These are phyloP conservation scores for Drosophila arizonae DNA, from an alignment of 1,140 invertebrate species.

Conservation along the genomic window DNA sequence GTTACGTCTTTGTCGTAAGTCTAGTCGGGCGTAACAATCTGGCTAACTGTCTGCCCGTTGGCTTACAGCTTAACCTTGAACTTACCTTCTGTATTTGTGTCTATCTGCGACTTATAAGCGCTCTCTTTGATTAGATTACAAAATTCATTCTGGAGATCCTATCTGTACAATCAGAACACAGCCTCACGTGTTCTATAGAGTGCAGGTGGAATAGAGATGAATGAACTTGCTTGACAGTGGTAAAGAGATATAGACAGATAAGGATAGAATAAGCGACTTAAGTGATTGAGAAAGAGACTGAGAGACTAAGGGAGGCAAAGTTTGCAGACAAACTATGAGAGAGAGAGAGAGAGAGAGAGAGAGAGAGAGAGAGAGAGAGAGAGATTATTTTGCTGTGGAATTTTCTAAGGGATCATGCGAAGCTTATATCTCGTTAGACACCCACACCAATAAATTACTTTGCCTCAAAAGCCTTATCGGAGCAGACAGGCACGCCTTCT, in stretches of 20 bases:
- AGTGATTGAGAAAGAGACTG: neutral
- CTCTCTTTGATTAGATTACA: slow-evolving; percentile 21
- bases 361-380: neutral
- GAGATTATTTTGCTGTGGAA: neutral
- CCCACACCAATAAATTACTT: no score
- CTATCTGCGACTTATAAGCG: slow-evolving; percentile 14
- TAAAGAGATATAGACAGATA: neutral
- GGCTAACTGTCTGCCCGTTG: neutral
- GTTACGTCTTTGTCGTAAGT: slow-evolving; percentile 8
- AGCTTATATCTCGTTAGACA: neutral
- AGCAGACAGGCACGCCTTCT: no score
- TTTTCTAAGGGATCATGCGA: neutral
- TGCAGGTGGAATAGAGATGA: neutral
- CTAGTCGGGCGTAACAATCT: slow-evolving; percentile 1
- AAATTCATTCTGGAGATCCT: neutral
- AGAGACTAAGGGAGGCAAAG: neutral
- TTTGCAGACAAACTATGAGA: neutral
- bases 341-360: neutral
- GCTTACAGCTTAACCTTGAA: slow-evolving; percentile 22
- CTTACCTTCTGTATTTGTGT: slow-evolving; percentile 4
- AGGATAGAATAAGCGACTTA: neutral
- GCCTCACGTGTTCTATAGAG: neutral
- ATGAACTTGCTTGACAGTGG: neutral
- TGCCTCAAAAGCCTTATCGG: no score
- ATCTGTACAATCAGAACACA: no score